phyloP scores from a whole-genome alignment of 2,797 vertebrate genomes.

The Spheniscus humboldti region DNA sequence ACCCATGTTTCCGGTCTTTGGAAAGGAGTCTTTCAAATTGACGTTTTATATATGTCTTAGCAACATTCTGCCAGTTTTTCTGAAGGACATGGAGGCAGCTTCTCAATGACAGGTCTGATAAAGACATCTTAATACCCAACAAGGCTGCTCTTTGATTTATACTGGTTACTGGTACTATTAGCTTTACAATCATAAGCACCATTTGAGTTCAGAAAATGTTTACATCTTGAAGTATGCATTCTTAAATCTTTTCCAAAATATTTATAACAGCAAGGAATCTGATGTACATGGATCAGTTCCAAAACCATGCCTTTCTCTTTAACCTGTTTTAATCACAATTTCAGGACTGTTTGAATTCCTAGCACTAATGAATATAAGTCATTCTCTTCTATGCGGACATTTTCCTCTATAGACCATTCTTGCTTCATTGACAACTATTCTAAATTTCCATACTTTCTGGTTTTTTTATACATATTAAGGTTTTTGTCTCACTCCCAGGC shows the following conservation, averaged over 20 bases:
- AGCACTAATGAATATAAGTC: not conserved
- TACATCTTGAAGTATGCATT: not conserved
- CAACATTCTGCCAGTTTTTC: not conserved
- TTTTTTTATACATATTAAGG: not conserved
- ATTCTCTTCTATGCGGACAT: not conserved
- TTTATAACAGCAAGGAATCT: not conserved
- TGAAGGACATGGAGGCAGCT: not conserved
- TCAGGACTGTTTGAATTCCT: not conserved
- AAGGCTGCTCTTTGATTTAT: not conserved
- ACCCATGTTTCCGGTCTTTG: not conserved
- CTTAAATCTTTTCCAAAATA: not conserved
- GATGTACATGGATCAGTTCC: not conserved
- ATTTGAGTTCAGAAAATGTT: not conserved
- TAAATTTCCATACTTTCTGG: not conserved
- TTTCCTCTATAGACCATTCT: not conserved
- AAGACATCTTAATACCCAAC: not conserved
- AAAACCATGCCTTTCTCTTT: not conserved
- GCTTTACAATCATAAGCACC: not conserved
- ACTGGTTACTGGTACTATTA: not conserved
- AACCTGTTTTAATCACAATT: not conserved
- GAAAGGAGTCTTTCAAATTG: not conserved
- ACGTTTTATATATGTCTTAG: not conserved
- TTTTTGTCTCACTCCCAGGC: not conserved
- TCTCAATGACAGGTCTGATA: not conserved
- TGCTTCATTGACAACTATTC: not conserved